Conservation (phyloP, 1,140 invertebrate genomes). For the Drosophila leontia region DNA sequence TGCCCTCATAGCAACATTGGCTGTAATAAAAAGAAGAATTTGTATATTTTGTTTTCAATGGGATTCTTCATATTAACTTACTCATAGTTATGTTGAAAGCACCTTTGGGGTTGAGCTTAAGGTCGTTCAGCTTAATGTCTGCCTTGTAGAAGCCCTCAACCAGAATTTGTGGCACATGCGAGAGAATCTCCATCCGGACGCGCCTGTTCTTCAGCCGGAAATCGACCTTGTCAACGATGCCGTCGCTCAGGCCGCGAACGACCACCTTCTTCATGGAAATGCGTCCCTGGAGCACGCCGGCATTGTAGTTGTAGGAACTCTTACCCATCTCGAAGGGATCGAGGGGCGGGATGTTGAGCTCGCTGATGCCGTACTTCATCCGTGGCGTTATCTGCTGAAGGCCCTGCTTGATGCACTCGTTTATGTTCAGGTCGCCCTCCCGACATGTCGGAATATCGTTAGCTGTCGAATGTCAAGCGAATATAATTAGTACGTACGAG, state of each 20-base stretch:
- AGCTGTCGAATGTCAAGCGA: conserved; percentile 54
- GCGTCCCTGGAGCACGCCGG: conserved; percentile 68
- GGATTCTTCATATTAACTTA: conserved; percentile 36
- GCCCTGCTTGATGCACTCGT: conserved; percentile 76
- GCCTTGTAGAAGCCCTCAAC: conserved; percentile 79
- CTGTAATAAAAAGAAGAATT: conserved; percentile 26
- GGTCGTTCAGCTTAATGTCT: conserved; percentile 75
- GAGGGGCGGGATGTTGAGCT: conserved; percentile 78
- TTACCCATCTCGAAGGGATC: conserved; percentile 76
- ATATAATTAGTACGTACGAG: conserved; percentile 27
- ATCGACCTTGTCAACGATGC: conserved; percentile 68
- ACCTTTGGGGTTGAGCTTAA: conserved; percentile 83
- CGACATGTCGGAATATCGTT: conserved; percentile 73
- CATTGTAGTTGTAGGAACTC: conserved; percentile 63
- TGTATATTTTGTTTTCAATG: background rate
- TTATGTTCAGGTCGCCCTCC: conserved; percentile 68
- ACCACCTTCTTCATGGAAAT: conserved; percentile 68
- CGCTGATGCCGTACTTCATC: conserved; percentile 69
- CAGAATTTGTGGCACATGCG: conserved; percentile 64
- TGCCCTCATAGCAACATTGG: conserved; percentile 63
- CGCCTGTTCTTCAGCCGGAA: conserved; percentile 65
- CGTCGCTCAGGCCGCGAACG: conserved; percentile 66
- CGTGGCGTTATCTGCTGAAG: conserved; percentile 72
- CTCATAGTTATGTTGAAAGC: conserved; percentile 78
- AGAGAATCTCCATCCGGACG: conserved; percentile 54